phyloP scores from a whole-genome alignment of 2,797 vertebrate genomes.

The Ispidina lecontei region DNA sequence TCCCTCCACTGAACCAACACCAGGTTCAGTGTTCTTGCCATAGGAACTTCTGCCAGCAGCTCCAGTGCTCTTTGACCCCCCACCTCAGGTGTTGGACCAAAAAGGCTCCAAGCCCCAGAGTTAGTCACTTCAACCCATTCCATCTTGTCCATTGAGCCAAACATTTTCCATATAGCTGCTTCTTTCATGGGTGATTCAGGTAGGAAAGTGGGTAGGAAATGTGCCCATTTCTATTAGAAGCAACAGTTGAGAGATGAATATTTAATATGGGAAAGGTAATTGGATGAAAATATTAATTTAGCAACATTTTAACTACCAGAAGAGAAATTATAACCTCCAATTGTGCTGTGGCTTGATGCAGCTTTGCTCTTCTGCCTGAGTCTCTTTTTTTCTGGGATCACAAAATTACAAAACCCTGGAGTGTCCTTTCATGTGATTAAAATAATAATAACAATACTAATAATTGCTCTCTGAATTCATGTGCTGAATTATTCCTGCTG shows the following conservation, averaged over 20 bases:
- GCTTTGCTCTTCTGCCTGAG: not conserved
- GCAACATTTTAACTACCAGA: not conserved
- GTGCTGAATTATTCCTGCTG: not conserved
- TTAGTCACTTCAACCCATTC: not conserved
- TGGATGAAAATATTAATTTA: constrained; percentile 29
- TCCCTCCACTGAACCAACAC: not conserved
- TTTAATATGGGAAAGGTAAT: not conserved
- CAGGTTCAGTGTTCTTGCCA: not conserved
- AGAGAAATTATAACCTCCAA: not conserved
- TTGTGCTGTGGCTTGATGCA: not conserved
- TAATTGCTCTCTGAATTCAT: not conserved
- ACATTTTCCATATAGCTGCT: not conserved
- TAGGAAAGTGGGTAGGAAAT: constrained; percentile 11
- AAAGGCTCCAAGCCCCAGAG: not conserved
- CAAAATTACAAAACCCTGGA: not conserved
- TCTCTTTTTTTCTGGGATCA: not conserved
- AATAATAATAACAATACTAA: not conserved
- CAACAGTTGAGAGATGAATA: not conserved
- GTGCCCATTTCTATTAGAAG: not conserved
- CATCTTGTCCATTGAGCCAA: not conserved
- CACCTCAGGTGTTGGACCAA: not conserved
- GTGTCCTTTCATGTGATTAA: constrained; percentile 24
- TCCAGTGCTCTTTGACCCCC: not conserved
- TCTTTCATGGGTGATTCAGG: not conserved
- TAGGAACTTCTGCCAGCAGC: not conserved